Percentiles rank a stretch among this genome's conserved stretches.
Evolutionary conservation across 2,113 vertebrate genomes (phyloP).

Genomic region (Halichoerus grypus): DNA sequence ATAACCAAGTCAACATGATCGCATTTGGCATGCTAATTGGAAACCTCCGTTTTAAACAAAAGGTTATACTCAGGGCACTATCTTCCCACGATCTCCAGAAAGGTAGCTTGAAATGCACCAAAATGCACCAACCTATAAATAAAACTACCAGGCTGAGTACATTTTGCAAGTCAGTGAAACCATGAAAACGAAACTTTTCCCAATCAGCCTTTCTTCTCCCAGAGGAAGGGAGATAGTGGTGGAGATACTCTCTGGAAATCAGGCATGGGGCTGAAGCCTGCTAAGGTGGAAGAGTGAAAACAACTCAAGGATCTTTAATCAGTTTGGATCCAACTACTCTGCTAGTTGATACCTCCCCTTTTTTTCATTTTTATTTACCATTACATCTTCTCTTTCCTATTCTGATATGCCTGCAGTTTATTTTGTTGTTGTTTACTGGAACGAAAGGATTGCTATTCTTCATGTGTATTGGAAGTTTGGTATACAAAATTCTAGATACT

Average conservation of each 20-base stretch:
- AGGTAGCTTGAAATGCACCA: neutral
- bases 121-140: neutral
- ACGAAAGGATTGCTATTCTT: slow-evolving; percentile 39
- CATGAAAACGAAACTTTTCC: neutral
- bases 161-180: neutral
- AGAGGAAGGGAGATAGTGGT: neutral
- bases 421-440: neutral
- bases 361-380: neutral
- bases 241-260: neutral
- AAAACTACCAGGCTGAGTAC: neutral
- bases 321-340: neutral
- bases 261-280: neutral
- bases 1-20: neutral
- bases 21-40: neutral
- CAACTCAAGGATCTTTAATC: neutral
- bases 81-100: neutral
- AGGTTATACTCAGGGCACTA: neutral
- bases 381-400: neutral
- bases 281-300: neutral
- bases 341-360: neutral
- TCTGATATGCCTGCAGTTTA: neutral
- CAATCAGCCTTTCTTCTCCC: neutral
- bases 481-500: slow-evolving; percentile 18
- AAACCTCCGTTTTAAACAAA: slow-evolving; percentile 36
- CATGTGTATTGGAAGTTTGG: neutral